These are phyloP conservation scores for Gambusia affinis DNA, from an alignment of 2,113 vertebrate species.

Conservation along the genomic window DNA sequence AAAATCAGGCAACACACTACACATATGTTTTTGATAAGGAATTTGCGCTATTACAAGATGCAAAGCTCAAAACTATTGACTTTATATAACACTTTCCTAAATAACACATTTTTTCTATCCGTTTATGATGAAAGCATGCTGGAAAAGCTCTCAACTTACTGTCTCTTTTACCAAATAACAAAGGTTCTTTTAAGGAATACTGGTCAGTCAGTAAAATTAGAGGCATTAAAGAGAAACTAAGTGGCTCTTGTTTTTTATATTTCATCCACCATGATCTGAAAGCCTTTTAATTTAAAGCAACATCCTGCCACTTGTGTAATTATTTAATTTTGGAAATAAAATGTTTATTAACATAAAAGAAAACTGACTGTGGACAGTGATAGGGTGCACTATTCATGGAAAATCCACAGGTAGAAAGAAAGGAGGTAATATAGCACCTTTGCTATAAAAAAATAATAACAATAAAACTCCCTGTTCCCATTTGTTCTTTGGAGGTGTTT, in stretches of 20 bases:
- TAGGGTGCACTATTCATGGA: not conserved
- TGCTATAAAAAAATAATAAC: not conserved
- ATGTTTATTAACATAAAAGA: not conserved
- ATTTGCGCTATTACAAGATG: too few relatives aligned
- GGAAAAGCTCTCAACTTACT: not conserved
- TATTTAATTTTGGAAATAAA: conserved; percentile 41
- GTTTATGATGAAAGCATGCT: not conserved
- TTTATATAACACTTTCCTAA: too few relatives aligned
- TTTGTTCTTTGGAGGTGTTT: not conserved
- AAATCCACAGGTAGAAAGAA: not conserved
- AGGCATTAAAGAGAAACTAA: conserved; percentile 37
- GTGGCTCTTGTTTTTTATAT: conserved; percentile 22
- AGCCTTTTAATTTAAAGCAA: conserved; percentile 41
- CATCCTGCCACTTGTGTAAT: conserved; percentile 28
- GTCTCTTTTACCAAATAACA: not conserved
- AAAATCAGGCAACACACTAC: too few relatives aligned
- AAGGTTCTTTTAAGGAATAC: too few relatives aligned
- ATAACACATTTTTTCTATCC: not conserved
- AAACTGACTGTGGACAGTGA: not conserved
- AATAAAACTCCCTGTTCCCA: not conserved
- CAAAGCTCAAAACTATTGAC: too few relatives aligned
- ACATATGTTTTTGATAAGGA: too few relatives aligned
- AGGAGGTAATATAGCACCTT: not conserved
- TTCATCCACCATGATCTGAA: conserved; percentile 32
- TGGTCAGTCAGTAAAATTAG: not conserved